These are phyloP conservation scores for Austrolebias charrua DNA, from an alignment of 2,797 vertebrate species.

Conservation along the genomic window DNA sequence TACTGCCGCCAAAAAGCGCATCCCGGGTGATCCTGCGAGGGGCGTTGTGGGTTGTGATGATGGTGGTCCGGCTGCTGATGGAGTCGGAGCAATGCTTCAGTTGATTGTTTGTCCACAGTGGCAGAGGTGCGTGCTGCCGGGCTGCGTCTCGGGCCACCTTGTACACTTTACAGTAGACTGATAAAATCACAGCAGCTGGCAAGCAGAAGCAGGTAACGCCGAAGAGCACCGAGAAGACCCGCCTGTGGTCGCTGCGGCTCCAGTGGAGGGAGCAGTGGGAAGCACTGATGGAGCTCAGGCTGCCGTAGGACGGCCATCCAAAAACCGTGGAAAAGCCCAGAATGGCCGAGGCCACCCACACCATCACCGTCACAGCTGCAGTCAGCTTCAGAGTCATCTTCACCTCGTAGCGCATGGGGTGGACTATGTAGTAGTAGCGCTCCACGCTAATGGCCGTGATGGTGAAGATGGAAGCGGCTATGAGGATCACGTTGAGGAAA, in stretches of 20 bases:
- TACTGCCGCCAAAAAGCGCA: conserved; percentile 81
- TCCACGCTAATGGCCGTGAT: conserved; percentile 90
- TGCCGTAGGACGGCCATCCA: conserved; percentile 77
- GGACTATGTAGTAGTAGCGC: conserved; percentile 91
- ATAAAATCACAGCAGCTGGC: conserved; percentile 86
- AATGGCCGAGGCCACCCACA: conserved; percentile 86
- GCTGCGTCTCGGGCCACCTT: conserved; percentile 89
- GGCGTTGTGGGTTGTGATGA: conserved; percentile 79
- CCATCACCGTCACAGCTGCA: conserved; percentile 77
- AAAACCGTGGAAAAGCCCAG: conserved; percentile 85
- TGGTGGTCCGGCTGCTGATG: conserved; percentile 87
- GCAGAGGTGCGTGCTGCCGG: conserved; percentile 75
- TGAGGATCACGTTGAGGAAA: conserved; percentile 87
- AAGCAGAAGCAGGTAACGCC: conserved; percentile 84
- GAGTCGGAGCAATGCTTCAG: conserved; percentile 83
- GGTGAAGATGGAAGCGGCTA: conserved; percentile 90
- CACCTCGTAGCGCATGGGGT: conserved; percentile 90
- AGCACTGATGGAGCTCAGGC: conserved; percentile 80
- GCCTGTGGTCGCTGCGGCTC: conserved; percentile 83
- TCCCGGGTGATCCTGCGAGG: conserved; percentile 68
- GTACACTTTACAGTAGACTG: conserved; percentile 89
- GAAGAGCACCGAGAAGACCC: conserved; percentile 85
- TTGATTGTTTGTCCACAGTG: conserved; percentile 73
- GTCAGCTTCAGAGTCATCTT: conserved; percentile 89
- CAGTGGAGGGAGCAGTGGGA: conserved; percentile 83